A percentile compares a stretch with the other conserved stretches of the same genome.
Evolutionary conservation across 2,888 invertebrate species (phyloP).

Genomic region (Gerosis bhagava): DNA sequence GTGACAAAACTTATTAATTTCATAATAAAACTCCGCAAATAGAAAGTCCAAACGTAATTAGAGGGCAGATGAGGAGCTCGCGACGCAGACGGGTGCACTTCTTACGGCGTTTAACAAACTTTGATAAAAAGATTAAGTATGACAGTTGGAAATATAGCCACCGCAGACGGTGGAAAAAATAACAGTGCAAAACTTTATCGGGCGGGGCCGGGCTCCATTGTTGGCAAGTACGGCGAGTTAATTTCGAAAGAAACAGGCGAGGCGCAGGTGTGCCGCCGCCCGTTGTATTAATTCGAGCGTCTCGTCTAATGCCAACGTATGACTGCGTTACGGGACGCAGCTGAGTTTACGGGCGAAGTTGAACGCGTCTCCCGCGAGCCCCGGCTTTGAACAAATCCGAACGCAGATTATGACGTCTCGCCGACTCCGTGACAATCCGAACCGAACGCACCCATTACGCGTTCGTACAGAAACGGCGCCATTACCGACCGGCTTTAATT

Average conservation of each 20-base stretch:
- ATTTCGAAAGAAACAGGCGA: conserved; percentile 76
- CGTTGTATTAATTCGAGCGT: conserved; percentile 74
- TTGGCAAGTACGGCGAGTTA: conserved; percentile 70
- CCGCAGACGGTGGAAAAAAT: conserved; percentile 69
- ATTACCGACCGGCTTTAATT: conserved; percentile 61
- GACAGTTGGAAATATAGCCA: conserved; percentile 81
- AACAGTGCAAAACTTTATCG: conserved; percentile 72
- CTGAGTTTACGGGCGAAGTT: conserved; percentile 70
- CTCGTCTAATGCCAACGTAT: conserved; percentile 74
- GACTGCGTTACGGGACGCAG: conserved; percentile 65
- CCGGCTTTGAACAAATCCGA: conserved; percentile 55
- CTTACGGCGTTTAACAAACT: conserved; percentile 78
- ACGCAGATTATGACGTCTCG: conserved; percentile 68
- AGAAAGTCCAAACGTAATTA: conserved; percentile 69
- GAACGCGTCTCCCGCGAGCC: conserved; percentile 50
- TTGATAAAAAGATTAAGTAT: conserved; percentile 82
- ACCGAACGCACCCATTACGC: conserved; percentile 39
- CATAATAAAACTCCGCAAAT: conserved; percentile 39
- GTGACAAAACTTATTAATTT: conserved; percentile 36
- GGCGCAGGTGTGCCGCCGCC: conserved; percentile 67
- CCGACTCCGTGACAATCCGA: conserved; percentile 38
- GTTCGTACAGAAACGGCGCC: conserved; percentile 39
- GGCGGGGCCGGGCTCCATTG: conserved; percentile 62
- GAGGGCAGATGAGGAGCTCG: conserved; percentile 63
- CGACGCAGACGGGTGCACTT: conserved; percentile 73